These are phyloP conservation scores for Hirudinaria manillensis DNA, from an alignment of 2,888 invertebrate species.

Conservation along the genomic window DNA sequence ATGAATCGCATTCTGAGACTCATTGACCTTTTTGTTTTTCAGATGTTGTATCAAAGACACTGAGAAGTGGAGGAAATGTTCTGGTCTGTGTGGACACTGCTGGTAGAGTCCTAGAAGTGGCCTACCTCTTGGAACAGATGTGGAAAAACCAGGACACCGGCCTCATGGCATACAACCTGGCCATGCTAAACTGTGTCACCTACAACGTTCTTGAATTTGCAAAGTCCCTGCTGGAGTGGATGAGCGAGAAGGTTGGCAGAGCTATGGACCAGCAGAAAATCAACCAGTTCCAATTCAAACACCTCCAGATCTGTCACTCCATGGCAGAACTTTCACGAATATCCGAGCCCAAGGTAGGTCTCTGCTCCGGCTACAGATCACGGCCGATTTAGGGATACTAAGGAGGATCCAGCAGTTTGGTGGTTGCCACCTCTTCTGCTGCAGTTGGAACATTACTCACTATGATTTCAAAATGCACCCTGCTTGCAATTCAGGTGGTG, in stretches of 20 bases:
- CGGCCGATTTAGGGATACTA: no score
- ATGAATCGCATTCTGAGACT: neutral
- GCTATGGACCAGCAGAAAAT: slow-evolving; percentile 54
- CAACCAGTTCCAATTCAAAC: slow-evolving; percentile 90
- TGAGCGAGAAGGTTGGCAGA: slow-evolving; percentile 95
- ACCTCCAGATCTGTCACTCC: slow-evolving; percentile 87
- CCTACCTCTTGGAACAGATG: slow-evolving; percentile 72
- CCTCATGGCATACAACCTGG: slow-evolving; percentile 83
- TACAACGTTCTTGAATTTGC: slow-evolving; percentile 75
- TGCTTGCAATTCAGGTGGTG: slow-evolving; percentile 64
- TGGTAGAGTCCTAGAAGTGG: slow-evolving; percentile 87
- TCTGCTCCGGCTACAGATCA: neutral
- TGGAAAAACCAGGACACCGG: slow-evolving; percentile 71
- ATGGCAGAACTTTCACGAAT: slow-evolving; percentile 76
- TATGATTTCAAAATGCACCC: neutral
- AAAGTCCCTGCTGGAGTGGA: slow-evolving; percentile 78
- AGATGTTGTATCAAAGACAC: slow-evolving; percentile 87
- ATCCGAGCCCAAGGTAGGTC: slow-evolving; percentile 70
- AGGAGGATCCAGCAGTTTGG: no score
- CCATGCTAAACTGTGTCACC: slow-evolving; percentile 88
- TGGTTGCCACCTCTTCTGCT: no score
- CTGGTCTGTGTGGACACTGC: slow-evolving; percentile 93
- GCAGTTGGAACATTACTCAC: neutral
- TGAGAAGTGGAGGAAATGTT: slow-evolving; percentile 89
- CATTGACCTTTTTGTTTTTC: slow-evolving; percentile 33